Conservation (phyloP, 2,113 vertebrate species). For the Silurus glanis region DNA sequence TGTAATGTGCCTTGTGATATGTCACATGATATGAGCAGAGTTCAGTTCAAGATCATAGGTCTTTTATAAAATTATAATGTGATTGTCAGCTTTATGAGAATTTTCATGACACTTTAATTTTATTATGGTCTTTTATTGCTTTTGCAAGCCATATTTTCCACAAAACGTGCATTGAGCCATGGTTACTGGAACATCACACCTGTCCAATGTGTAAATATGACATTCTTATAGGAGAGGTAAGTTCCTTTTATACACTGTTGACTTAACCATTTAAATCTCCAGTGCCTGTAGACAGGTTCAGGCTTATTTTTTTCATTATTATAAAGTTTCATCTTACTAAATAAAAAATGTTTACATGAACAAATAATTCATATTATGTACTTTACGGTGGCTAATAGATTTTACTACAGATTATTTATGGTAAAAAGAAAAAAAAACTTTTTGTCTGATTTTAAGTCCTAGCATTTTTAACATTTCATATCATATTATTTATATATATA, state of each 20-base stretch:
- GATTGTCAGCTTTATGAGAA: conserved; percentile 4
- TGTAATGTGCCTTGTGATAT: neutral
- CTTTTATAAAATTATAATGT: conserved; percentile 10
- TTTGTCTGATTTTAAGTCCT: neutral
- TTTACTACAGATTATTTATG: neutral
- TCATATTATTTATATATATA: neutral
- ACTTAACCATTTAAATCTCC: neutral
- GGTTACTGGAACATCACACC: conserved; percentile 84
- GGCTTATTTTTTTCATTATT: neutral
- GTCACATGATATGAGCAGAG: neutral
- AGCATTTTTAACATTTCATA: neutral
- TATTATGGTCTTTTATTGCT: conserved; percentile 5
- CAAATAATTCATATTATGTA: neutral
- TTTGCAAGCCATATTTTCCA: conserved; percentile 81
- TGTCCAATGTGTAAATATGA: conserved; percentile 89
- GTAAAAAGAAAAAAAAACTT: neutral
- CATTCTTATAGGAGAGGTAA: conserved; percentile 70
- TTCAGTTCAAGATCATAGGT: neutral
- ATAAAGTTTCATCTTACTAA: neutral
- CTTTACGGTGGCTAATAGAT: neutral
- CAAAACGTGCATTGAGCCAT: conserved; percentile 84
- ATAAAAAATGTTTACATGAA: neutral
- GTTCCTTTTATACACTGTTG: neutral
- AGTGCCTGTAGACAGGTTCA: neutral
- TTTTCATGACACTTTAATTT: neutral